These are phyloP conservation scores for Strigamia crassipes DNA, from an alignment of 2,888 invertebrate species.

Conservation along the genomic window DNA sequence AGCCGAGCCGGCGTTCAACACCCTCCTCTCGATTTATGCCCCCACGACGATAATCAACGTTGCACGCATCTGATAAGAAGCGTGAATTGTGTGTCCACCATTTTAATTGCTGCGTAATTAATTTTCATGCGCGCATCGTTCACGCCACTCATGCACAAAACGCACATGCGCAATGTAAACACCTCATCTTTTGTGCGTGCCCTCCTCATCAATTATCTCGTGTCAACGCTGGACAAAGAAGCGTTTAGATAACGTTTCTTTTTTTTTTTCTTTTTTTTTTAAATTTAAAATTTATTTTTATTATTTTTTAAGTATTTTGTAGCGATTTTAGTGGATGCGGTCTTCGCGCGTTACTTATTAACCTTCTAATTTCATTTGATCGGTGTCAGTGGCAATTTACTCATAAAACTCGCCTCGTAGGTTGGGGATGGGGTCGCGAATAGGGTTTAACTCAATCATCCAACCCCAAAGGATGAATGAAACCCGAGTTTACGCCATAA, in stretches of 20 bases:
- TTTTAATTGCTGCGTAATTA: conserved; percentile 31
- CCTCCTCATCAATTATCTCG: neutral
- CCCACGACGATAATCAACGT: conserved; percentile 34
- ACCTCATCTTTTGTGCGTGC: neutral
- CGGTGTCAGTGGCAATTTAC: conserved; percentile 45
- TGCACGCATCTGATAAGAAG: conserved; percentile 27
- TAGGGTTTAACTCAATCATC: conserved; percentile 45
- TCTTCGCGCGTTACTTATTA: conserved; percentile 1
- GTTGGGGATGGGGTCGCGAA: neutral
- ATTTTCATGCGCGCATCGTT: conserved; percentile 24
- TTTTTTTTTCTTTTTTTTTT: too few species aligned
- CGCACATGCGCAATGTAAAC: neutral
- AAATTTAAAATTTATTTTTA: too few species aligned
- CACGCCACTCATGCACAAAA: conserved; percentile 12
- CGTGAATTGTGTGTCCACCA: conserved; percentile 34
- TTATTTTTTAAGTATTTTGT: too few species aligned
- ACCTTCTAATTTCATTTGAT: conserved; percentile 45
- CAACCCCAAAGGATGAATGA: conserved; percentile 42
- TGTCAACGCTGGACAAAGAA: neutral
- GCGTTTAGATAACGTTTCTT: neutral
- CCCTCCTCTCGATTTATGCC: neutral
- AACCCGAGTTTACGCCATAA: conserved; percentile 26
- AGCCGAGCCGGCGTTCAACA: neutral
- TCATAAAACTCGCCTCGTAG: neutral
- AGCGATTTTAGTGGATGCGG: neutral